A percentile compares a stretch with the other conserved stretches of the same genome.
Evolutionary conservation across 64 coral and sea anemone genomes (phyloP).

Genomic region (Catalaphyllia jardinei): DNA sequence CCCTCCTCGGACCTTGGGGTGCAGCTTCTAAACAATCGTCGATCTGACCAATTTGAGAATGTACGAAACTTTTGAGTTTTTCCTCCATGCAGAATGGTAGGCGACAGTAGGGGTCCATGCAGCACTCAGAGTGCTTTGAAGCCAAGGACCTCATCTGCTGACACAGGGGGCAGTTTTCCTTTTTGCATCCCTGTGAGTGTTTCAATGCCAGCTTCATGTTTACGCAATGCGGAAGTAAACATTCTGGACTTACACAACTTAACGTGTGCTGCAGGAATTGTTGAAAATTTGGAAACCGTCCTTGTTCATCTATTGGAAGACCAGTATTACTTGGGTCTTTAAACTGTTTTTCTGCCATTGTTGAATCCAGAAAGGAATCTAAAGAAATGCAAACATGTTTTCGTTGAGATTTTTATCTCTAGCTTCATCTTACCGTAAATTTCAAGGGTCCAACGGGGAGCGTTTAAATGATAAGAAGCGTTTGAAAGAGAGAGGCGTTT

Average conservation of each 20-base stretch:
- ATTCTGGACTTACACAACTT: background rate
- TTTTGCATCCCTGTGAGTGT: constrained; percentile 8
- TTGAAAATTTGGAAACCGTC: background rate
- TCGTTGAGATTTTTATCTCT: background rate
- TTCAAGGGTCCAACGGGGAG: no score
- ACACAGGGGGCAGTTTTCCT: background rate
- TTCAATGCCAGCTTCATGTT: constrained; percentile 24
- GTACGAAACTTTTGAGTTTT: background rate
- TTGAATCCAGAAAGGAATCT: background rate
- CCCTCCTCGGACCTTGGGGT: background rate
- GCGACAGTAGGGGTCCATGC: background rate
- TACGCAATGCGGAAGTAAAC: constrained; percentile 1
- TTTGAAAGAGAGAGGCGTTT: no score
- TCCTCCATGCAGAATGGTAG: constrained; percentile 11
- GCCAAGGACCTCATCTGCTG: background rate
- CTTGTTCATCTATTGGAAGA: background rate
- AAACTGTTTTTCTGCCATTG: background rate
- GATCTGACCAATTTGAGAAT: background rate
- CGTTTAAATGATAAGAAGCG: no score
- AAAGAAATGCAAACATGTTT: background rate
- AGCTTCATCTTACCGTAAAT: background rate
- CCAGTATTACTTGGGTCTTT: background rate
- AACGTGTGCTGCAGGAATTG: background rate
- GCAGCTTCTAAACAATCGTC: background rate
- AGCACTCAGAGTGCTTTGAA: background rate